Evolutionary conservation across 2,113 vertebrate species (phyloP), one percentile per base, ranked within the genome.

Genomic region (Heptranchias perlo): DNA sequence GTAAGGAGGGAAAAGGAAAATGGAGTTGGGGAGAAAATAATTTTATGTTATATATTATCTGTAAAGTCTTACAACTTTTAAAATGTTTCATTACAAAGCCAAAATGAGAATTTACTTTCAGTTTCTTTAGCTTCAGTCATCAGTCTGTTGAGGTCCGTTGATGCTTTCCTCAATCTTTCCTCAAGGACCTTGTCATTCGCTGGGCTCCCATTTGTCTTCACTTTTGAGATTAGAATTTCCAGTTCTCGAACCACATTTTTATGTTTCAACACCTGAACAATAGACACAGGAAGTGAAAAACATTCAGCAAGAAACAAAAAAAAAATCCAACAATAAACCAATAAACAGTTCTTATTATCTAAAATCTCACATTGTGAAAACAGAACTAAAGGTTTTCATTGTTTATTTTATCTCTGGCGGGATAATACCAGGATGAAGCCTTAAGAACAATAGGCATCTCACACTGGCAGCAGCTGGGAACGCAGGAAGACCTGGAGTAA

Each of bases 201-300:
- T 0, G 96, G 96, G 0, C 89, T 52, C 13, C 96, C 96, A 0
- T 97, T 96, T 0, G 96, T 95, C 96, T 31, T 96, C 39, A n/a
- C 96, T 97, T 96, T 96, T 0, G 96, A 97, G 96, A 98, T 89
- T 61, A 98, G 96, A 49, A 95, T 73, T 97, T 99, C 98, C 96
- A 99, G 96, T 58, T 97, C 97, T 18, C 84, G 97, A 76, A 99
- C 97, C 96, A 98, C 98, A 96, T 96, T 96, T 39, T 96, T 95
- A 96, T 98, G 98, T 4, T 96, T 96, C 13, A 97, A 97, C 97
- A 99, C 96, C 99, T 99, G 97, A 73, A 97, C 97, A 52, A 2
- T 28, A 73, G 96, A 44, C 4, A 82, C 52, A 67, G 4, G 23
- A 14, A 3, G 64, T 89, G 64, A 96, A 76, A 62, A 95, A 1